Evolutionary conservation across 2,113 vertebrate species (phyloP).

Genomic region (Leptobrachium leishanense): DNA sequence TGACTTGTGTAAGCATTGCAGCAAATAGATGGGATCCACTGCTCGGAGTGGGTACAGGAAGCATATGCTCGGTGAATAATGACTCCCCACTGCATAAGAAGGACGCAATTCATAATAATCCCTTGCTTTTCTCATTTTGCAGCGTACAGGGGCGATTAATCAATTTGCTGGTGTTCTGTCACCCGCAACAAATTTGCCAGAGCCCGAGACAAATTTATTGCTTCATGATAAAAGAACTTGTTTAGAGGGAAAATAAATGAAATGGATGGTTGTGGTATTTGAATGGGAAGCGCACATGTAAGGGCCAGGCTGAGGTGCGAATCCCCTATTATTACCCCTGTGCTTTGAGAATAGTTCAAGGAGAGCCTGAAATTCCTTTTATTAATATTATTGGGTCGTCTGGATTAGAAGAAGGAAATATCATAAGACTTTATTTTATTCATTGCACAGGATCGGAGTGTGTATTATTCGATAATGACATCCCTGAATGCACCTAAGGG

Average conservation of each 20-base stretch:
- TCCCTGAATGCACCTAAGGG: too few species aligned
- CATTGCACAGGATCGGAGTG: background rate
- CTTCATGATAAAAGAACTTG: constrained; percentile 89
- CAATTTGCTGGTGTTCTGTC: constrained; percentile 86
- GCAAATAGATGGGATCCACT: constrained; percentile 84
- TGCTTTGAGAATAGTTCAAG: constrained; percentile 52
- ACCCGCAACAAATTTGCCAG: constrained; percentile 83
- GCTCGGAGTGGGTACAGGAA: constrained; percentile 77
- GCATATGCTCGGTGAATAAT: constrained; percentile 82
- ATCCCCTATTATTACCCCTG: constrained; percentile 55
- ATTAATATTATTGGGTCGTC: constrained; percentile 6
- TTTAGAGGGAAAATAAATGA: constrained; percentile 86
- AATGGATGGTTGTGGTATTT: constrained; percentile 76
- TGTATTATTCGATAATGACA: background rate
- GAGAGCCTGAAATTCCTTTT: constrained; percentile 45
- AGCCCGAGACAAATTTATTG: constrained; percentile 86
- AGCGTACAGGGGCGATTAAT: constrained; percentile 81
- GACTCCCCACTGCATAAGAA: constrained; percentile 81
- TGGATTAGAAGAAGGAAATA: background rate
- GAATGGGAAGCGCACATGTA: constrained; percentile 68
- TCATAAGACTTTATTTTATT: background rate
- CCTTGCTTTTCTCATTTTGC: constrained; percentile 87
- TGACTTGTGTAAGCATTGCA: constrained; percentile 83
- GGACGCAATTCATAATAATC: constrained; percentile 89
- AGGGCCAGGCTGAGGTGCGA: constrained; percentile 64